These are phyloP conservation scores for Oreochromis grahami DNA, from an alignment of 2,797 vertebrate species.

Conservation along the genomic window DNA sequence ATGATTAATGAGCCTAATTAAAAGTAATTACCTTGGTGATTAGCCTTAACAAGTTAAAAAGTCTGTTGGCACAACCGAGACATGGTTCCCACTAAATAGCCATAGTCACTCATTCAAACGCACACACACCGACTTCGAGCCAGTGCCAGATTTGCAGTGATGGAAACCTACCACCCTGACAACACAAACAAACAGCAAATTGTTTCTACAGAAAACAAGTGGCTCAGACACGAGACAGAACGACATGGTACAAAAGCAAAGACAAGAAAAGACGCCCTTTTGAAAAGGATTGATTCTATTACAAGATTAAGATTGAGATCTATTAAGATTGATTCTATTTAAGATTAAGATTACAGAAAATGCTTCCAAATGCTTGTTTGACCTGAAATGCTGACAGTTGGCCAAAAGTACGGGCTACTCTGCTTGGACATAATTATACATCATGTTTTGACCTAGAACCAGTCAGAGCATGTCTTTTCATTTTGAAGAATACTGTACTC, in stretches of 20 bases:
- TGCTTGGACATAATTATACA: neutral
- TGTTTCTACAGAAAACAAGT: neutral
- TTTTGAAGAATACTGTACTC: neutral
- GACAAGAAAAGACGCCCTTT: neutral
- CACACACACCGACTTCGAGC: neutral
- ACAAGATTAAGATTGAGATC: neutral
- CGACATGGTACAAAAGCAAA: neutral
- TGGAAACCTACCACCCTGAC: conserved; percentile 9
- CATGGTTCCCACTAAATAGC: conserved; percentile 11
- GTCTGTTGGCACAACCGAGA: conserved; percentile 51
- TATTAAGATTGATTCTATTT: neutral
- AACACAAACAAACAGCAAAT: conserved; percentile 7
- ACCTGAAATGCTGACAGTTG: neutral
- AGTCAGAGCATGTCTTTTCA: neutral
- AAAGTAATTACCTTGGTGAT: conserved; percentile 60
- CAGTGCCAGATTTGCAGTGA: neutral
- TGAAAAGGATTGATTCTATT: neutral
- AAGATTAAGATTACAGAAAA: neutral
- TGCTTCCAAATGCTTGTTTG: neutral
- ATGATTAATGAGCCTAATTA: conserved; percentile 73
- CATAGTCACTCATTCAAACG: neutral
- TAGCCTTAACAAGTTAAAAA: conserved; percentile 40
- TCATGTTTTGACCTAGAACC: neutral
- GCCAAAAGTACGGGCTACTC: neutral
- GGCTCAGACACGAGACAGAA: neutral